Percentiles rank a stretch among this genome's conserved stretches.
Evolutionary conservation across 2,797 vertebrate genomes (phyloP).

Genomic region (Xiphorhynchus erythropygius): DNA sequence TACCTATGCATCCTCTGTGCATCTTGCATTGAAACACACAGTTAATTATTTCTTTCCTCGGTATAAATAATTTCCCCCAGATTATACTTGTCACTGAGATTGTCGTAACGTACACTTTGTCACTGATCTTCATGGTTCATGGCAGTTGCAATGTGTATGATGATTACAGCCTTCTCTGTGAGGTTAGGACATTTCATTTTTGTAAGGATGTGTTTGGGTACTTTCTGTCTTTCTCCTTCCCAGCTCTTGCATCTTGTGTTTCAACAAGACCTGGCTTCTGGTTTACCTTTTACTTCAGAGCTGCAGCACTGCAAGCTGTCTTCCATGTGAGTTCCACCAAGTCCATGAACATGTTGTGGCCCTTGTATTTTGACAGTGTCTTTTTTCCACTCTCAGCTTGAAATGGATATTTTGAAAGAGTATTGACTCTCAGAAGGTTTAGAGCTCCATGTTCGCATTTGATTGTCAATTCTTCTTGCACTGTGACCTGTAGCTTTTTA

Average conservation of each 20-base stretch:
- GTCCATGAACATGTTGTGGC: not conserved
- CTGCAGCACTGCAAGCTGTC: not conserved
- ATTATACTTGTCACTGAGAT: constrained; percentile 12
- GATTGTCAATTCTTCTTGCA: not conserved
- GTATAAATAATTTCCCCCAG: not conserved
- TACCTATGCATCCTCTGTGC: constrained; percentile 58
- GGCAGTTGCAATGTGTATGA: not conserved
- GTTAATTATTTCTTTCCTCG: not conserved
- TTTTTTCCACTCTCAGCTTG: not conserved
- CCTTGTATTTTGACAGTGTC: not conserved
- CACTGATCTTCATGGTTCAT: not conserved
- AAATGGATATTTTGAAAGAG: not conserved
- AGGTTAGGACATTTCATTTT: constrained; percentile 36
- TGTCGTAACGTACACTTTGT: constrained; percentile 8
- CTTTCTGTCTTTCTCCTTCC: constrained; percentile 17
- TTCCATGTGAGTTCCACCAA: not conserved
- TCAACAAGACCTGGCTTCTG: constrained; percentile 42
- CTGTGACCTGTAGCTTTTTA: not conserved
- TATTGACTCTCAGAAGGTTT: not conserved
- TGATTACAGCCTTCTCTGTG: constrained; percentile 62
- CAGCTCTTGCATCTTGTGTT: constrained; percentile 23
- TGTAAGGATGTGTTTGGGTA: constrained; percentile 12
- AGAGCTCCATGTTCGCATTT: not conserved
- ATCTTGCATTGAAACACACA: constrained; percentile 44
- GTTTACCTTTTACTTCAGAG: constrained; percentile 26